Conservation (phyloP, 2,888 invertebrate genomes). For the Cordilura impudica region DNA sequence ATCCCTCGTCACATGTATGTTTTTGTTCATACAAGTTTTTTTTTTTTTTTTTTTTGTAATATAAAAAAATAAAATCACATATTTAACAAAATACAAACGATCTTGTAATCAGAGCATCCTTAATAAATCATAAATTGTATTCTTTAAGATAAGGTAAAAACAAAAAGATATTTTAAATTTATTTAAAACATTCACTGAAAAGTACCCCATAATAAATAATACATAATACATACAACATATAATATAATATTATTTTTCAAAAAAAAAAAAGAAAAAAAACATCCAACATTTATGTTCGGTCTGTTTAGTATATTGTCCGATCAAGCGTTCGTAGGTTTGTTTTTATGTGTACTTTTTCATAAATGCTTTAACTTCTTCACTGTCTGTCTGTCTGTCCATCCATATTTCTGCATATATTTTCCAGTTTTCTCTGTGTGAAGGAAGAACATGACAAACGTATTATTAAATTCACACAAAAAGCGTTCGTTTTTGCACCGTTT, state of each 20-base stretch:
- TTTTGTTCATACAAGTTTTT: slow-evolving; percentile 36
- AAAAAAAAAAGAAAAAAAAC: neutral
- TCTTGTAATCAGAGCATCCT: slow-evolving; percentile 77
- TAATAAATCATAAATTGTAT: slow-evolving; percentile 75
- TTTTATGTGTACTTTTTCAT: neutral
- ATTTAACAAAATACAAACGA: slow-evolving; percentile 60
- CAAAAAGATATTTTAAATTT: slow-evolving; percentile 27
- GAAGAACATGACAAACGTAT: slow-evolving; percentile 75
- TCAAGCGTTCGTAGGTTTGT: slow-evolving; percentile 19
- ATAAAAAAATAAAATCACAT: neutral
- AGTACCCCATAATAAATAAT: neutral
- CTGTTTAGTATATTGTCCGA: slow-evolving; percentile 4
- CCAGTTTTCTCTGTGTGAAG: slow-evolving; percentile 48
- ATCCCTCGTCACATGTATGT: slow-evolving; percentile 28
- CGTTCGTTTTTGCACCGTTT: slow-evolving; percentile 77
- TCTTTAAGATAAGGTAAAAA: slow-evolving; percentile 1
- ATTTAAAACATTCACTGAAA: slow-evolving; percentile 36
- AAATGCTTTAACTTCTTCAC: slow-evolving; percentile 13
- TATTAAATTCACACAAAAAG: slow-evolving; percentile 77
- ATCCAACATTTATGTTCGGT: neutral
- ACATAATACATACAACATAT: neutral
- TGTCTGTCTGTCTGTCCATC: slow-evolving; percentile 53
- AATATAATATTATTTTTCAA: neutral
- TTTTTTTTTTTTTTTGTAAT: slow-evolving; percentile 12
- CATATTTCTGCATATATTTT: slow-evolving; percentile 74